phyloP scores from a whole-genome alignment of 2,797 vertebrate genomes.

The Sphenodon punctatus region DNA sequence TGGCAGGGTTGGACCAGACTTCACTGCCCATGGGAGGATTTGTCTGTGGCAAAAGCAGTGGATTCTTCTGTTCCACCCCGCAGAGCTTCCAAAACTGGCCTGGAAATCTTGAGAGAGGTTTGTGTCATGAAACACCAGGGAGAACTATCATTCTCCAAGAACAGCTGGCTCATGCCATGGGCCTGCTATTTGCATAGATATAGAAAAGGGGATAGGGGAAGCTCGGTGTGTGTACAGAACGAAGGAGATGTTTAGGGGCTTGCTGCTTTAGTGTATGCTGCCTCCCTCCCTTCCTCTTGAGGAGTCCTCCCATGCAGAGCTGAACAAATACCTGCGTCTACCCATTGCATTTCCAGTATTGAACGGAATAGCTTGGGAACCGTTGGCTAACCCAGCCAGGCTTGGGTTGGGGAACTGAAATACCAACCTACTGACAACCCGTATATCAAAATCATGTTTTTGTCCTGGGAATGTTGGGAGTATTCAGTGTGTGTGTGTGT shows the following conservation, averaged over 20 bases:
- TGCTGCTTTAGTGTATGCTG: background rate
- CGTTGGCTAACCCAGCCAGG: no score
- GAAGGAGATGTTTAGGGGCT: background rate
- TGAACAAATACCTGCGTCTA: no score
- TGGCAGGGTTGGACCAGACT: background rate
- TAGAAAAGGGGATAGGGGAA: background rate
- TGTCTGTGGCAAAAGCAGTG: background rate
- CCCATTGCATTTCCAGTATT: no score
- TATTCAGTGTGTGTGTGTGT: no score
- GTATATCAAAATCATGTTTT: no score
- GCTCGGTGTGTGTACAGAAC: background rate
- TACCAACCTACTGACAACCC: no score
- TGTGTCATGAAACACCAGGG: background rate
- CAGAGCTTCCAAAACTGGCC: background rate
- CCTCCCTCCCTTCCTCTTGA: background rate
- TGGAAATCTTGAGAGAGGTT: background rate
- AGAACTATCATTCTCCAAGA: background rate
- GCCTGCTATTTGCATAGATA: background rate
- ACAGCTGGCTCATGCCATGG: background rate
- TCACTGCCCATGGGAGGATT: background rate
- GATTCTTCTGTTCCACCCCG: background rate
- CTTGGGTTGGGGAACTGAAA: no score
- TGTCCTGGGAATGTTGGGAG: no score
- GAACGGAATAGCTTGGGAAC: no score
- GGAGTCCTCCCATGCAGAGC: no score